A percentile compares a stretch with the other conserved stretches of the same genome.
Evolutionary conservation across 1,140 invertebrate species (phyloP).

Genomic region (Drosophila kanapiae): DNA sequence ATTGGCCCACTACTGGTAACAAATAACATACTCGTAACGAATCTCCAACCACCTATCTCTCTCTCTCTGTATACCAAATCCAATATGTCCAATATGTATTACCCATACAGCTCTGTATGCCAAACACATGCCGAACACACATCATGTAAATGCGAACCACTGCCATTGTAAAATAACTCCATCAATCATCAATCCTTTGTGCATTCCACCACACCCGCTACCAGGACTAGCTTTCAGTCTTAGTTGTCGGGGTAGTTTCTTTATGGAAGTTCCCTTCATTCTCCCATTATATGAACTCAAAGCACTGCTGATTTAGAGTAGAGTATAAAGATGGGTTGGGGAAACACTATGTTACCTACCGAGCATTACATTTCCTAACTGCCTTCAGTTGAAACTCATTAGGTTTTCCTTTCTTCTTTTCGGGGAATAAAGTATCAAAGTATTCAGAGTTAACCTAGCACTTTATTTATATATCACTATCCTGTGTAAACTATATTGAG

Average conservation of each 20-base stretch:
- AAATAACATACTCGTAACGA: conserved; percentile 64
- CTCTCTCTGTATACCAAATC: conserved; percentile 43
- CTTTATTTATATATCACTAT: not conserved
- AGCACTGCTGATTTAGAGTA: conserved; percentile 30
- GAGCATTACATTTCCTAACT: not conserved
- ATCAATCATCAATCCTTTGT: conserved; percentile 50
- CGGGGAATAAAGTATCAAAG: not conserved
- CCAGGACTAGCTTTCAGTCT: conserved; percentile 16
- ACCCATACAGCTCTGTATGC: conserved; percentile 39
- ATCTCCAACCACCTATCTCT: conserved; percentile 49
- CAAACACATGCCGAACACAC: conserved; percentile 52
- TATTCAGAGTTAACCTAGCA: conserved; percentile 2
- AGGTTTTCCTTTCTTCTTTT: not conserved
- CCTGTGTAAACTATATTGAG: not conserved
- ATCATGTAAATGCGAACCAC: conserved; percentile 41
- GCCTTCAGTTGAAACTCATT: conserved; percentile 7
- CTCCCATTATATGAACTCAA: not conserved
- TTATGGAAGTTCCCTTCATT: not conserved
- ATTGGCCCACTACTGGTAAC: conserved; percentile 85
- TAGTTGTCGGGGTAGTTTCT: conserved; percentile 13
- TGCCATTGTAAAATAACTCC: conserved; percentile 72
- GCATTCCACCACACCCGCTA: conserved; percentile 5
- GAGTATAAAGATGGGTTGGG: conserved; percentile 6
- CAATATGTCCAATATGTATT: conserved; percentile 34
- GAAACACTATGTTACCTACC: not conserved